Base-by-base conservation (phyloP, 2,888 invertebrate genomes). In the Aleiodes leptofemur region DNA sequence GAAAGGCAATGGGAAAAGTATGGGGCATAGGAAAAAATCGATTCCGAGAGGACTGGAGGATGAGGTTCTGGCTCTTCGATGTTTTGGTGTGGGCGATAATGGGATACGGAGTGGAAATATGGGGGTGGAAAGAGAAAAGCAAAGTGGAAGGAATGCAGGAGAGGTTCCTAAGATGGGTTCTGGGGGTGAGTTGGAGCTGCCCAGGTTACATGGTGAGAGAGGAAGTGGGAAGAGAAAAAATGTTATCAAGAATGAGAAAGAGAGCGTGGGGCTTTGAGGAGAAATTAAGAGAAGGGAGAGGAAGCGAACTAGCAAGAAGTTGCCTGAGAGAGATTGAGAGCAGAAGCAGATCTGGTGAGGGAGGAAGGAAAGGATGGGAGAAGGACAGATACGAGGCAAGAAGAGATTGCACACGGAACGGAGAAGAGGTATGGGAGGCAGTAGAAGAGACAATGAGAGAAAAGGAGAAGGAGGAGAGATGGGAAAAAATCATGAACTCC, bases 241-340 rank as follows among this genome's bases (percentile, higher is more conserved):
- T 71, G 11, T 38, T 16, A 11, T 16, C 14, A 16, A 71, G 14
- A 14, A 29, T 59, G 23, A 59, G 71, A 11, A 57, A 50, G 6
- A 71, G 71, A 50, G 71, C 59, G 1, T 56, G 56, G 34, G 23
- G 43, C 3, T 70, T 34, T 13, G 70, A 70, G 38, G 34, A 16
- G 56, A 70, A 70, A 38, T 34, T 55, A 1, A 34, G 23, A 3
- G 14, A 34, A 23, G 55, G 55, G 13, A n/a, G 14, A 38, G 70
- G 34, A 4, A 56, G 31, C 4, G 56, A 34, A 13, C 9, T 55
- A 8, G 70, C 55, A 38, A 70, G 70, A 31, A 31, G 31, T 5
- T 31, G 31, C 23, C 0, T 8, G 16, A 56, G 43, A 4, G n/a
- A n/a, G n/a, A n/a, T n/a, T n/a, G n/a, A n/a, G n/a, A n/a, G n/a